Base-by-base conservation (phyloP, 2,113 vertebrate species). In the Hystrix cristata region DNA sequence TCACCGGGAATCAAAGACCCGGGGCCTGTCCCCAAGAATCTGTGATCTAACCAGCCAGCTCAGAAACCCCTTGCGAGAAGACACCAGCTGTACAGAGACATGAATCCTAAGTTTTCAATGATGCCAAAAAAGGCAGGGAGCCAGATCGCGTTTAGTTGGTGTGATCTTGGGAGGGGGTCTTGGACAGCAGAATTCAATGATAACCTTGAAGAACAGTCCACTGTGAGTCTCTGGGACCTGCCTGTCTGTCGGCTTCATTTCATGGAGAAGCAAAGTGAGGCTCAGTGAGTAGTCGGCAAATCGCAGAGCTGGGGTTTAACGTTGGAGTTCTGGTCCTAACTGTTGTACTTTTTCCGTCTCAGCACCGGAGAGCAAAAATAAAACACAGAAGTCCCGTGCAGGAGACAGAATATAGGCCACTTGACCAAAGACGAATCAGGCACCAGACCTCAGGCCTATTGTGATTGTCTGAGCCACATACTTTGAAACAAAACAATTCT, bases 401-500 rank as follows among this genome's bases (percentile, higher is more conserved):
- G 48, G 21, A 92, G 64, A 85, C 27, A 95, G 85, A 96, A 94
- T 88, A 55, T 14, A 92, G 90, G 90, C 76, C 93, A 60, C 64
- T 60, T 71, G 90, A 18, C 23, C 31, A 93, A 88, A 86, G 82
- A 67, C 1, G 46, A 87, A 59, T 80, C 38, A 51, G 62, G 43
- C 34, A 62, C 55, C 34, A 87, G 94, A 87, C 25, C 86, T 55
- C 57, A 90, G 74, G 74, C 80, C 72, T 87, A 43, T 94, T 94
- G 43, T 65, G 62, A 85, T 81, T 60, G 43, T 57, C 53, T 62
- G 90, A 90, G 92, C 69, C 16, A 8, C 3, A 62, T 55, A n/a
- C 38, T 84, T 87, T 90, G 62, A 69, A 95, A 95, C 79, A 89
- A 96, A 96, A 48, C 16, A 94, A 87, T 93, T 88, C 82, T 96